Evolutionary conservation across 2,888 invertebrate species (phyloP).

Genomic region (Tinea pellionella): DNA sequence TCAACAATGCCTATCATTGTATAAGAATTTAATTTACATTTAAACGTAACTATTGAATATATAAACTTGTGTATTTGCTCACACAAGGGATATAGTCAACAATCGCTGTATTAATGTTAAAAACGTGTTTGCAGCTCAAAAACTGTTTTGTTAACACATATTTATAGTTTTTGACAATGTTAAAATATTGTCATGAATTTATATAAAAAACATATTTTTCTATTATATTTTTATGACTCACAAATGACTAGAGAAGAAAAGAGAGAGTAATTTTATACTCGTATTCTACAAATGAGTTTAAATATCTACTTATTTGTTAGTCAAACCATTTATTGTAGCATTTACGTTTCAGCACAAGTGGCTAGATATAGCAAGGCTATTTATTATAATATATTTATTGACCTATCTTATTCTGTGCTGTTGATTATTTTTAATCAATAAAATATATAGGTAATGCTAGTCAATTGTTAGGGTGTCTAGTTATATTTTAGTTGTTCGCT

Average conservation of each 20-base stretch:
- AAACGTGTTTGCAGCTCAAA: not conserved
- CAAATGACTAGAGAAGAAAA: not conserved
- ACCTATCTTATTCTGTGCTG: not conserved
- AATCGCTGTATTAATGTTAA: not conserved
- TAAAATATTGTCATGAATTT: not conserved
- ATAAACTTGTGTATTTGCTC: not conserved
- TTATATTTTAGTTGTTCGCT: constrained; percentile 13
- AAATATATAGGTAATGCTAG: constrained; percentile 17
- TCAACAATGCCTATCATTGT: constrained; percentile 3
- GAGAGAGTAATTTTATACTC: no score
- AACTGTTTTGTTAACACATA: not conserved
- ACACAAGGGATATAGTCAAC: not conserved
- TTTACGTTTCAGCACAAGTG: not conserved
- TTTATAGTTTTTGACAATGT: not conserved
- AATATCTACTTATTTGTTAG: no score
- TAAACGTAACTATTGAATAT: not conserved
- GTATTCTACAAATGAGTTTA: no score
- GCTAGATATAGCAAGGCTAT: not conserved
- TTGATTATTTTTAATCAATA: constrained; percentile 2
- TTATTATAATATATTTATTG: not conserved
- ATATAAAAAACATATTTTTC: not conserved
- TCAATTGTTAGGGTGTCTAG: constrained; percentile 33
- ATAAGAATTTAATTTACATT: not conserved
- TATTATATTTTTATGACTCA: not conserved
- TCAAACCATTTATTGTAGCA: no score